A percentile compares a stretch with the other conserved stretches of the same genome.
Evolutionary conservation across 2,888 invertebrate genomes (phyloP).

Genomic region (Apotomis turbidana): DNA sequence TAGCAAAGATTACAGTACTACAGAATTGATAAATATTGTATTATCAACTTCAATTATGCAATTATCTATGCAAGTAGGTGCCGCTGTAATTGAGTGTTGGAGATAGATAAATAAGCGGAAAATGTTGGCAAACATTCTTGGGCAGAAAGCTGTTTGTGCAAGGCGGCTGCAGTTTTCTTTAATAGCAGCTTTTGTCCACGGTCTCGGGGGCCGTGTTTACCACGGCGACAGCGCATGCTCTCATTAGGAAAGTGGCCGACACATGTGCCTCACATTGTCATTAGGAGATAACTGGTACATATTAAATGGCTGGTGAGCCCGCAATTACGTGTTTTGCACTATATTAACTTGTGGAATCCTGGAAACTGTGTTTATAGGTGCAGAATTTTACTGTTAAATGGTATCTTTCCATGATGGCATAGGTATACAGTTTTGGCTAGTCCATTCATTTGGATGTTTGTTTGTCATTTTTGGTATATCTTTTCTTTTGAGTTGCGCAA

Average conservation of each 20-base stretch:
- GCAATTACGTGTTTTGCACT: constrained; percentile 1
- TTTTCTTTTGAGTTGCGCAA: too few relatives aligned
- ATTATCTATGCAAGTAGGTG: constrained; percentile 24
- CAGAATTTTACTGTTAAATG: too few relatives aligned
- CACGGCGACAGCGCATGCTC: constrained; percentile 33
- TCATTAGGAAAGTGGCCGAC: constrained; percentile 56
- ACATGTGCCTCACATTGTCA: constrained; percentile 47
- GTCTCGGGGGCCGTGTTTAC: constrained; percentile 28
- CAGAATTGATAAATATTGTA: constrained; percentile 10
- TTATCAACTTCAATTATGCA: constrained; percentile 36
- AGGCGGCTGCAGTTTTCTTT: constrained; percentile 2
- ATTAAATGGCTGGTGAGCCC: background rate
- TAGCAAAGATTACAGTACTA: constrained; percentile 16
- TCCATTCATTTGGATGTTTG: too few relatives aligned
- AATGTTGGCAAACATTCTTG: constrained; percentile 33
- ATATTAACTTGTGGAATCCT: constrained; percentile 1
- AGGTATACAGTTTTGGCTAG: too few relatives aligned
- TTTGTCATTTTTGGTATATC: too few relatives aligned
- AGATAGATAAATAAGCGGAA: constrained; percentile 9
- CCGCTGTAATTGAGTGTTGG: constrained; percentile 13
- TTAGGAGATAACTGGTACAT: constrained; percentile 25
- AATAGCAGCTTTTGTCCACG: constrained; percentile 17
- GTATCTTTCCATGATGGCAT: too few relatives aligned
- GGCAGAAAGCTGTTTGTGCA: constrained; percentile 16
- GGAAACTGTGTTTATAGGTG: too few relatives aligned